Percentiles rank a stretch among this genome's conserved stretches.
These are phyloP conservation scores for Villa cingulata DNA, from an alignment of 2,888 invertebrate genomes.

Conservation along the genomic window DNA sequence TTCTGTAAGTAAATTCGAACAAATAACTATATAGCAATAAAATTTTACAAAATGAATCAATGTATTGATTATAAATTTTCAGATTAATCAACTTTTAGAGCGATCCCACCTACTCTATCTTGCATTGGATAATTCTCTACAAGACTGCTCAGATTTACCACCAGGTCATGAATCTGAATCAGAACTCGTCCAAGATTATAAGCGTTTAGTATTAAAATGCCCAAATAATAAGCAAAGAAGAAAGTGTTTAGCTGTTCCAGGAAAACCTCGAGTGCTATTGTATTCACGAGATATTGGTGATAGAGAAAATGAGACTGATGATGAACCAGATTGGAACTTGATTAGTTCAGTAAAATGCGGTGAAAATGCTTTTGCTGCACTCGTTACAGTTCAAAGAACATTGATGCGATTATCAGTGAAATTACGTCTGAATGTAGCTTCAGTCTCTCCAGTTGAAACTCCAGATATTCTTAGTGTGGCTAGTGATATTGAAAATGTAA, in stretches of 20 bases:
- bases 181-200: slow-evolving; percentile 66
- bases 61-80: slow-evolving; percentile 4
- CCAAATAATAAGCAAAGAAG: slow-evolving; percentile 21
- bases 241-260: slow-evolving; percentile 41
- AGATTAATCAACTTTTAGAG: slow-evolving; percentile 16
- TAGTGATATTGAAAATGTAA: background rate
- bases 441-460: slow-evolving; percentile 26
- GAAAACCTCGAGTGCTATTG: slow-evolving; percentile 47
- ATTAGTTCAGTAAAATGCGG: slow-evolving; percentile 44
- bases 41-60: too few species aligned
- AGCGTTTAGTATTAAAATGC: slow-evolving; percentile 37
- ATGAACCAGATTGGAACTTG: slow-evolving; percentile 47
- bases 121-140: slow-evolving; percentile 58
- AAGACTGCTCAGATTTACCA: slow-evolving; percentile 67
- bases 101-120: slow-evolving; percentile 18
- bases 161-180: slow-evolving; percentile 46
- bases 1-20: slow-evolving; percentile 4
- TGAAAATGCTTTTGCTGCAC: slow-evolving; percentile 48
- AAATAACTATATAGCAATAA: background rate
- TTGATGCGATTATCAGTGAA: slow-evolving; percentile 48
- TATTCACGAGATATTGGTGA: slow-evolving; percentile 44
- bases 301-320: slow-evolving; percentile 16
- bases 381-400: slow-evolving; percentile 48
- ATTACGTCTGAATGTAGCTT: slow-evolving; percentile 39
- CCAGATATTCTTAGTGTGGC: slow-evolving; percentile 1